Percentiles rank a stretch among this genome's conserved stretches.
These are phyloP conservation scores for Dasypolia templi DNA, from an alignment of 2,888 invertebrate genomes.

Conservation along the genomic window DNA sequence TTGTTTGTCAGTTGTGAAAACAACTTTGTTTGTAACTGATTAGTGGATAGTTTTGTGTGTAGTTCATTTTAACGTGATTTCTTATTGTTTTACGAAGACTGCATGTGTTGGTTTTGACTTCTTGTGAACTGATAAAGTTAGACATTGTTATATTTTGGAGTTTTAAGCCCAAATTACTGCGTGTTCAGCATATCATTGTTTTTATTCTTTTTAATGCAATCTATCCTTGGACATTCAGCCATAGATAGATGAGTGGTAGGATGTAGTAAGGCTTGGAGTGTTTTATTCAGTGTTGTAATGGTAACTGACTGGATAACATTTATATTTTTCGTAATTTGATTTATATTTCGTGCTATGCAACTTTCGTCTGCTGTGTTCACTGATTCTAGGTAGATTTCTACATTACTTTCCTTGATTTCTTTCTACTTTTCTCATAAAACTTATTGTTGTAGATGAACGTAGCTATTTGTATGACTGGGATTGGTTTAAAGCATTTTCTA, in stretches of 20 bases:
- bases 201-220: too few relatives aligned
- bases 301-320: too few relatives aligned
- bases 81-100: not conserved
- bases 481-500: not conserved
- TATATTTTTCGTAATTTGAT: not conserved
- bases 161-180: not conserved
- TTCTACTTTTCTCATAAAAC: not conserved
- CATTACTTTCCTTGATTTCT: not conserved
- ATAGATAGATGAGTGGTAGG: too few relatives aligned
- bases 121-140: not conserved
- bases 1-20: slow-evolving; percentile 50
- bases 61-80: slow-evolving; percentile 1
- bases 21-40: slow-evolving; percentile 44
- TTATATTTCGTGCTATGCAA: not conserved
- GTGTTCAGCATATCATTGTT: too few relatives aligned
- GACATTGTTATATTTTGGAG: not conserved
- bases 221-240: too few relatives aligned
- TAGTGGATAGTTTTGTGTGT: slow-evolving; percentile 10
- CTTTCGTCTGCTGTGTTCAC: not conserved
- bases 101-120: not conserved
- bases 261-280: too few relatives aligned
- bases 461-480: not conserved
- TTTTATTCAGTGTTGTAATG: too few relatives aligned
- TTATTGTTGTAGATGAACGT: not conserved
- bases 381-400: not conserved